phyloP scores from a whole-genome alignment of 2,888 invertebrate genomes.

The Zelleria hepariella region DNA sequence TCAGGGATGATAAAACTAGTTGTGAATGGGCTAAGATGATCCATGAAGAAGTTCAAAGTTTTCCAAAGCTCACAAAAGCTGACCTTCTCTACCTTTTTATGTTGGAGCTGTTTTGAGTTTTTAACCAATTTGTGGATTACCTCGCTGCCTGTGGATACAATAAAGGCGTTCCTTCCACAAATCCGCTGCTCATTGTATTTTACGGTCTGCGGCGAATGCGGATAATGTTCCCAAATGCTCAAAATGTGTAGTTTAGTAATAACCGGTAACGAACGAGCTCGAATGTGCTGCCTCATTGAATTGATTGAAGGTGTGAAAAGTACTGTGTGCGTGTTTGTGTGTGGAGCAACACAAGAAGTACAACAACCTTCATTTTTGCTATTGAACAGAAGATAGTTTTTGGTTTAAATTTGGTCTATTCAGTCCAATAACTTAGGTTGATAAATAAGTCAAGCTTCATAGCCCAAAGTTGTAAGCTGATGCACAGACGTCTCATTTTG shows the following conservation, averaged over 20 bases:
- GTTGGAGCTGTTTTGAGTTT: neutral
- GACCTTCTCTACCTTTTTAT: neutral
- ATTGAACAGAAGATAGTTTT: too few relatives aligned
- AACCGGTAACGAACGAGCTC: neutral
- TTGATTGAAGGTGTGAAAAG: conserved; percentile 6
- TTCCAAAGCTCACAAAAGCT: too few relatives aligned
- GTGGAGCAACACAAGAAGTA: neutral
- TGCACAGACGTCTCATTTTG: too few relatives aligned
- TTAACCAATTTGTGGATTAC: neutral
- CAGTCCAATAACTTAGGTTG: neutral
- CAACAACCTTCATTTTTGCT: neutral
- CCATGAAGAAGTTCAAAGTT: too few relatives aligned
- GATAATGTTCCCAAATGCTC: neutral
- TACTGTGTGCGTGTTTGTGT: neutral
- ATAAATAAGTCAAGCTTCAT: too few relatives aligned
- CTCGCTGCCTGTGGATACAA: neutral
- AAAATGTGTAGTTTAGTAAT: neutral
- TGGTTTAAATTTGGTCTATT: neutral
- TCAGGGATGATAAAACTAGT: too few relatives aligned
- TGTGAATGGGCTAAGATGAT: too few relatives aligned
- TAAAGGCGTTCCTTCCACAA: too few relatives aligned
- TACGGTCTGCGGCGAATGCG: neutral
- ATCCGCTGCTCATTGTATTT: neutral
- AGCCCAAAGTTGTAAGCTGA: too few relatives aligned
- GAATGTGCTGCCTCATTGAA: conserved; percentile 6